Conservation (phyloP, 1,140 invertebrate species). For the Frieseomelitta varia region DNA sequence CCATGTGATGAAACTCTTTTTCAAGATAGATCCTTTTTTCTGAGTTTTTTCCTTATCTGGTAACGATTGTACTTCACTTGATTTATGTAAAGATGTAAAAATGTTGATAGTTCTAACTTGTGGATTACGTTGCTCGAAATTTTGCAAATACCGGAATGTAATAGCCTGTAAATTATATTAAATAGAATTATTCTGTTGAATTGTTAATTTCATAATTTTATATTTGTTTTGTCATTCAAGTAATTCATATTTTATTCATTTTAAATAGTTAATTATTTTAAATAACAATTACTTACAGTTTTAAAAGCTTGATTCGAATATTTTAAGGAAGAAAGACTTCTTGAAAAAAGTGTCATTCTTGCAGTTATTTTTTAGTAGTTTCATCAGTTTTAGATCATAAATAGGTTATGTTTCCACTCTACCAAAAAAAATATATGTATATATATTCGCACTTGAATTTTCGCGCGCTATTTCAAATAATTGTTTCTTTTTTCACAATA, state of each 20-base stretch:
- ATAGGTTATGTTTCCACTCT: slow-evolving; percentile 10
- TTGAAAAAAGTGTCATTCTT: slow-evolving; percentile 43
- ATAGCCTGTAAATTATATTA: background rate
- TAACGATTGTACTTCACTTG: background rate
- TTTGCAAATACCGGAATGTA: background rate
- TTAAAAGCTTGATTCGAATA: background rate
- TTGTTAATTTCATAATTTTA: background rate
- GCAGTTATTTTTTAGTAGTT: background rate
- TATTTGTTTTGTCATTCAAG: background rate
- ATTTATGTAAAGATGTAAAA: background rate
- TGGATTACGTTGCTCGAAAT: background rate
- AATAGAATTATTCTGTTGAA: background rate
- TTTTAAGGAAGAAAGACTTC: slow-evolving; percentile 15
- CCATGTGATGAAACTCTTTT: slow-evolving; percentile 89
- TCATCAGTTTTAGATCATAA: too few species aligned
- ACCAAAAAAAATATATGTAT: too few species aligned
- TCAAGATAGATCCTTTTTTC: slow-evolving; percentile 39
- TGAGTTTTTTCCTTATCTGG: background rate
- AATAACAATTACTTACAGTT: slow-evolving; percentile 36
- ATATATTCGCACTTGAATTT: background rate
- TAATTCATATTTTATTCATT: background rate
- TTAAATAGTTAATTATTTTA: background rate
- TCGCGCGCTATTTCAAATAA: slow-evolving; percentile 4
- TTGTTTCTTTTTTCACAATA: background rate
- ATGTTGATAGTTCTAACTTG: slow-evolving; percentile 39